A percentile compares a stretch with the other conserved stretches of the same genome.
phyloP scores from a whole-genome alignment of 2,797 vertebrate species.

The Atherinosoma microstoma region DNA sequence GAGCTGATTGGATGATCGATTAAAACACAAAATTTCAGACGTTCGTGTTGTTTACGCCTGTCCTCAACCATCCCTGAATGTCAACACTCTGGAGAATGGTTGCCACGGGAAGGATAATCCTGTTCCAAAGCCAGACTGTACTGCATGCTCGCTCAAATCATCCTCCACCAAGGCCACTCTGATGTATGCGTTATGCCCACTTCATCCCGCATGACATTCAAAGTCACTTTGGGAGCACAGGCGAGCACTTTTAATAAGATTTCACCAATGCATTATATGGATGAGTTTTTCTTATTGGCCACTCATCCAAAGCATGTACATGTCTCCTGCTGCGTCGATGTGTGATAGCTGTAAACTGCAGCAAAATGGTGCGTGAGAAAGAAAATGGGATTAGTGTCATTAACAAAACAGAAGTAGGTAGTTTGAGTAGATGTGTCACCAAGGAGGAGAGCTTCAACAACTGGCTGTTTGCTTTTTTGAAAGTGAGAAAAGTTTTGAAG shows the following conservation, averaged over 20 bases:
- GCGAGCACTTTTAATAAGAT: slow-evolving; percentile 80
- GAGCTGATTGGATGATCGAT: slow-evolving; percentile 68
- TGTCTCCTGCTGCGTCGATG: slow-evolving; percentile 51
- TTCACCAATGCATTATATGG: slow-evolving; percentile 80
- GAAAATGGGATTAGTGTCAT: slow-evolving; percentile 69
- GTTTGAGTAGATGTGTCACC: slow-evolving; percentile 47
- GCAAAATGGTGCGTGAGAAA: slow-evolving; percentile 37
- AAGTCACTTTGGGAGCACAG: slow-evolving; percentile 79
- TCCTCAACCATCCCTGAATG: slow-evolving; percentile 78
- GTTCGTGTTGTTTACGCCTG: slow-evolving; percentile 76
- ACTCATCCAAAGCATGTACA: slow-evolving; percentile 63
- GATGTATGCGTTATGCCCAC: slow-evolving; percentile 73
- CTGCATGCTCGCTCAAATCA: slow-evolving; percentile 68
- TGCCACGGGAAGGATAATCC: slow-evolving; percentile 76
- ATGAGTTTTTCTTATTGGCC: slow-evolving; percentile 78
- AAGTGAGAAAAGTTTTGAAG: slow-evolving; percentile 21
- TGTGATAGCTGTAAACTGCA: slow-evolving; percentile 57
- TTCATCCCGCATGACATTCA: slow-evolving; percentile 76
- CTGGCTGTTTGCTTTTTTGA: slow-evolving; percentile 9
- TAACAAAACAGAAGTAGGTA: slow-evolving; percentile 56
- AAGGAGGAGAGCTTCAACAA: slow-evolving; percentile 39
- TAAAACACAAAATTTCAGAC: slow-evolving; percentile 79
- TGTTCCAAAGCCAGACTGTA: slow-evolving; percentile 71
- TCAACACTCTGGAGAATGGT: slow-evolving; percentile 75
- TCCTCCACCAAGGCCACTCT: slow-evolving; percentile 74